These are phyloP conservation scores for Nansenia antarctica DNA, from an alignment of 2,113 vertebrate species.

Conservation along the genomic window DNA sequence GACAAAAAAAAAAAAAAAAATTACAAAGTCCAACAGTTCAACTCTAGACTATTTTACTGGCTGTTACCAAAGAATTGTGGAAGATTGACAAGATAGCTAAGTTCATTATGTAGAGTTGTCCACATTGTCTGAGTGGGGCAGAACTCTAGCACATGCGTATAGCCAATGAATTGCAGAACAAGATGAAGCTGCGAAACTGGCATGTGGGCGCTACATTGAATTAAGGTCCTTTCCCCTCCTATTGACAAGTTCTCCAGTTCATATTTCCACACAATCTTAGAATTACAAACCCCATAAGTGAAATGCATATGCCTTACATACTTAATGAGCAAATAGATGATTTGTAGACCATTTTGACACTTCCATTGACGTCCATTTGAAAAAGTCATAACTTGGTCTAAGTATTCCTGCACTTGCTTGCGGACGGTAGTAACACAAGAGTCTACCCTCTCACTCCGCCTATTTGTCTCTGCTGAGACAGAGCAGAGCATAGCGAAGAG, in stretches of 20 bases:
- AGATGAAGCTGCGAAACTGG: slow-evolving; percentile 1
- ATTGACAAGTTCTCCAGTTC: slow-evolving; percentile 21
- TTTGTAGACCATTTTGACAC: not conserved
- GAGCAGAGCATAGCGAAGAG: not conserved
- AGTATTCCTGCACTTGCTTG: not conserved
- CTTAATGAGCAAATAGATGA: not conserved
- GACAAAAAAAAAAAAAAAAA: slow-evolving; percentile 30
- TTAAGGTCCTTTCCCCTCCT: slow-evolving; percentile 7
- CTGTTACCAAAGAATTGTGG: slow-evolving; percentile 34
- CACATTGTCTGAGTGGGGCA: not conserved
- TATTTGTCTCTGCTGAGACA: not conserved
- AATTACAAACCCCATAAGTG: not conserved
- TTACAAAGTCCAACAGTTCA: slow-evolving; percentile 52
- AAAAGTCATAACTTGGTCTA: not conserved
- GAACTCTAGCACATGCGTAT: slow-evolving; percentile 20
- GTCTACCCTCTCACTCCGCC: not conserved
- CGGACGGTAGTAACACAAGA: not conserved
- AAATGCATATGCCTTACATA: not conserved
- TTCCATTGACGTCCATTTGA: not conserved
- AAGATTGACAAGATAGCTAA: slow-evolving; percentile 24
- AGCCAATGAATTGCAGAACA: slow-evolving; percentile 9
- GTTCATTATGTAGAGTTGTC: slow-evolving; percentile 26
- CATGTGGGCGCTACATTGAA: slow-evolving; percentile 32
- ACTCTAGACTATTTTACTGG: slow-evolving; percentile 43
- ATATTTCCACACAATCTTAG: slow-evolving; percentile 10